phyloP scores from a whole-genome alignment of 2,888 invertebrate species.

The Torymus auratus region DNA sequence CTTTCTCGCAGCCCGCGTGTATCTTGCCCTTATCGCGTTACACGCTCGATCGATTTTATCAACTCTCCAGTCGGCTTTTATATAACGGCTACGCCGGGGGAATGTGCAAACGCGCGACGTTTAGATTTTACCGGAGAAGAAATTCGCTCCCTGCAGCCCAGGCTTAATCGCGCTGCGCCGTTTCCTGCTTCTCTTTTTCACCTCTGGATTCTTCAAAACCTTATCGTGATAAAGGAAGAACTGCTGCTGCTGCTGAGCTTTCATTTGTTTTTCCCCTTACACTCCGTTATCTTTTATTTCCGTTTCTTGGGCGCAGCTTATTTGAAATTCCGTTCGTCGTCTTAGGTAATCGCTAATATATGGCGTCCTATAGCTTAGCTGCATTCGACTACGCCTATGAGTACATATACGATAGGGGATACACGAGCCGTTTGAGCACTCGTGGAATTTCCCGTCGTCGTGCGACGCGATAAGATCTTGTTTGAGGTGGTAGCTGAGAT shows the following conservation, averaged over 20 bases:
- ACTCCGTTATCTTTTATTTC: constrained; percentile 23
- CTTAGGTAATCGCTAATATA: neutral
- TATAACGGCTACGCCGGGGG: neutral
- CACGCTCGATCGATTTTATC: constrained; percentile 41
- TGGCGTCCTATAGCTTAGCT: neutral
- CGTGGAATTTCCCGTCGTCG: constrained; percentile 32
- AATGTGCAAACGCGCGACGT: too few species aligned
- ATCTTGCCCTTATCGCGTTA: constrained; percentile 33
- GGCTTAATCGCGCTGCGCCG: neutral
- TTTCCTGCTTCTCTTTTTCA: neutral
- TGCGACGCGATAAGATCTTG: constrained; percentile 34
- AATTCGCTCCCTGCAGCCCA: neutral
- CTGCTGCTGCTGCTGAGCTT: too few species aligned
- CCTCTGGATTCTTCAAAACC: neutral
- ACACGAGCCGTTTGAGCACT: neutral
- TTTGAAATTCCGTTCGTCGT: neutral
- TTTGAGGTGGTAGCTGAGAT: constrained; percentile 26
- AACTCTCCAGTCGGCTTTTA: neutral
- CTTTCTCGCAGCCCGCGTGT: neutral
- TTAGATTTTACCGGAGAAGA: neutral
- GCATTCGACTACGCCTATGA: neutral
- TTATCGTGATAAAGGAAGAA: neutral
- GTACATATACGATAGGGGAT: too few species aligned
- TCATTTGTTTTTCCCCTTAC: too few species aligned
- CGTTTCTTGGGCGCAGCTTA: neutral